Evolutionary conservation across 1,140 invertebrate genomes (phyloP).

Genomic region (Fopius arisanus): DNA sequence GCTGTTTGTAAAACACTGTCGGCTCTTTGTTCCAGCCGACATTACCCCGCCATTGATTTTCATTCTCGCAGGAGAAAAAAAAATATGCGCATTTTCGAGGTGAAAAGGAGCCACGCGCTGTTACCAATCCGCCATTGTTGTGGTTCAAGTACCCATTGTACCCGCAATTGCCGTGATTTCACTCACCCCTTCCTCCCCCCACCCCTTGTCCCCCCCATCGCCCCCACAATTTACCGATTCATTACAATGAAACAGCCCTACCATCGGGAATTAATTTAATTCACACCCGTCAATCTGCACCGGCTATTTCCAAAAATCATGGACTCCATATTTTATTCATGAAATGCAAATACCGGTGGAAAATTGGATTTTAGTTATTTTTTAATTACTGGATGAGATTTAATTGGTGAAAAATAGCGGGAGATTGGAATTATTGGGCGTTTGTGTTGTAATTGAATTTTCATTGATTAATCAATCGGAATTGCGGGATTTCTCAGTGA

Average conservation of each 20-base stretch:
- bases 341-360: background rate
- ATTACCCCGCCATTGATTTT: slow-evolving; percentile 47
- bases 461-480: too few species aligned
- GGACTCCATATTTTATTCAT: background rate
- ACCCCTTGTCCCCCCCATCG: background rate
- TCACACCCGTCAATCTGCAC: slow-evolving; percentile 25
- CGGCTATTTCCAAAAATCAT: slow-evolving; percentile 1
- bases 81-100: background rate
- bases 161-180: slow-evolving; percentile 5
- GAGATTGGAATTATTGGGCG: too few species aligned
- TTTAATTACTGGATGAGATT: background rate
- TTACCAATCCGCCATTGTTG: slow-evolving; percentile 54
- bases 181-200: background rate
- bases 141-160: slow-evolving; percentile 49
- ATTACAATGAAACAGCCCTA: slow-evolving; percentile 36
- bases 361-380: background rate
- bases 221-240: background rate
- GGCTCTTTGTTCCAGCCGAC: slow-evolving; percentile 56
- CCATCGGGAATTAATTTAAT: slow-evolving; percentile 59
- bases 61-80: background rate
- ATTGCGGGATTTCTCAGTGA: too few species aligned
- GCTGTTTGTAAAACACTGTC: slow-evolving; percentile 64
- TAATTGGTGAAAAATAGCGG: background rate
- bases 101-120: slow-evolving; percentile 45
- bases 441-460: too few species aligned